A percentile compares a stretch with the other conserved stretches of the same genome.
These are phyloP conservation scores for Mechanitis mazaeus DNA, from an alignment of 2,888 invertebrate genomes.

Conservation along the genomic window DNA sequence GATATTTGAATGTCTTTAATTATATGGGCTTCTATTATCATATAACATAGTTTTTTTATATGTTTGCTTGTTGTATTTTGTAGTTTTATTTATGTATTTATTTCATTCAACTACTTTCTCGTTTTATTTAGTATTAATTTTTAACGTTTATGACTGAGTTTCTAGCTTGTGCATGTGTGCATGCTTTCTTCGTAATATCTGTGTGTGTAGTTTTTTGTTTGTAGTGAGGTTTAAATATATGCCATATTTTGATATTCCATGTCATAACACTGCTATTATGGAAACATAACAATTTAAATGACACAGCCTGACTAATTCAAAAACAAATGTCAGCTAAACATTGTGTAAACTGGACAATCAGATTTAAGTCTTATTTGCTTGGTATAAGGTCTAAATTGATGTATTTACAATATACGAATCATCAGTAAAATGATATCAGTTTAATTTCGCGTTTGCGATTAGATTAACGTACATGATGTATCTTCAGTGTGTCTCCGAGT, in stretches of 20 bases:
- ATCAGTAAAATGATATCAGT: slow-evolving; percentile 13
- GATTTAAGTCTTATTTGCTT: background rate
- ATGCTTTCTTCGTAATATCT: background rate
- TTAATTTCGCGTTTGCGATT: slow-evolving; percentile 23
- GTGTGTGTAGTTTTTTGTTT: background rate
- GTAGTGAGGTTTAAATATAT: background rate
- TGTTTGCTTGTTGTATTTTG: too few species aligned
- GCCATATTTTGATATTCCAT: background rate
- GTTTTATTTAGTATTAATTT: background rate
- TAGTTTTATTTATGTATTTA: background rate
- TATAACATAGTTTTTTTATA: too few species aligned
- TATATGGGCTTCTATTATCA: too few species aligned
- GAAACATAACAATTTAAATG: too few species aligned
- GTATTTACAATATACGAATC: background rate
- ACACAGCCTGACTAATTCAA: background rate
- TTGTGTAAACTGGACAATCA: background rate
- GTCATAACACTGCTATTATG: too few species aligned
- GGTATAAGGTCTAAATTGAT: background rate
- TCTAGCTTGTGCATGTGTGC: background rate
- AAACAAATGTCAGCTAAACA: background rate
- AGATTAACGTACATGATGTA: slow-evolving; percentile 21
- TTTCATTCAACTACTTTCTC: background rate
- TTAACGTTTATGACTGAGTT: background rate
- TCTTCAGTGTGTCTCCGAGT: slow-evolving; percentile 12
- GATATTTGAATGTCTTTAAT: slow-evolving; percentile 17